Evolutionary conservation across 1,140 invertebrate species (phyloP).

Genomic region (Meloidogyne chitwoodi): DNA sequence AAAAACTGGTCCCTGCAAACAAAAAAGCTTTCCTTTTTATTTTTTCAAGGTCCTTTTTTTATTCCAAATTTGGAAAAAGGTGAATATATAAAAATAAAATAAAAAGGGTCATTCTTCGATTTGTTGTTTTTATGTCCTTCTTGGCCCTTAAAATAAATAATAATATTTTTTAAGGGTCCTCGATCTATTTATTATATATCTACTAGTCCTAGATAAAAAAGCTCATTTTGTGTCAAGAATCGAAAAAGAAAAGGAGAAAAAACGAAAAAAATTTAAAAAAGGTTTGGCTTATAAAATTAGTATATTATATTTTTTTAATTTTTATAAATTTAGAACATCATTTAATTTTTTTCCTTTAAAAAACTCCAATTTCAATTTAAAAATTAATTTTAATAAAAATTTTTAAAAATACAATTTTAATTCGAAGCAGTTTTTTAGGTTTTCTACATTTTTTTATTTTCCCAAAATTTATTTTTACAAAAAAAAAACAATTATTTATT

Average conservation of each 20-base stretch:
- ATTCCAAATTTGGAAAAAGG: not conserved
- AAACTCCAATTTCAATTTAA: no score
- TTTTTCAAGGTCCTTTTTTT: not conserved
- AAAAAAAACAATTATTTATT: no score
- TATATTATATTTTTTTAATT: no score
- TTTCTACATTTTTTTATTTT: no score
- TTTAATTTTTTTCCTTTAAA: no score
- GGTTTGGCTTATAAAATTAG: no score
- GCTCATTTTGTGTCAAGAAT: not conserved
- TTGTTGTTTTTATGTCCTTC: not conserved
- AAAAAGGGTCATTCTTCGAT: not conserved
- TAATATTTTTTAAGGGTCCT: not conserved
- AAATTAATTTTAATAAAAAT: no score
- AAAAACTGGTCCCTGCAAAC: no score
- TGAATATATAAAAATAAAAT: not conserved
- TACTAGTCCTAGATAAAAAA: not conserved
- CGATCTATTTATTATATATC: not conserved
- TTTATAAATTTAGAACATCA: no score
- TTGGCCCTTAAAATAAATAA: not conserved
- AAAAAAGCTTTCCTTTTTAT: not conserved
- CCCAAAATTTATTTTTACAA: no score
- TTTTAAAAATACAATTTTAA: no score
- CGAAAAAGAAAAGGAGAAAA: not conserved
- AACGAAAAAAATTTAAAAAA: not conserved
- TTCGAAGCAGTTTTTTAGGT: no score